Evolutionary conservation across 2,888 invertebrate species (phyloP).

Genomic region (Drosophila limbata): DNA sequence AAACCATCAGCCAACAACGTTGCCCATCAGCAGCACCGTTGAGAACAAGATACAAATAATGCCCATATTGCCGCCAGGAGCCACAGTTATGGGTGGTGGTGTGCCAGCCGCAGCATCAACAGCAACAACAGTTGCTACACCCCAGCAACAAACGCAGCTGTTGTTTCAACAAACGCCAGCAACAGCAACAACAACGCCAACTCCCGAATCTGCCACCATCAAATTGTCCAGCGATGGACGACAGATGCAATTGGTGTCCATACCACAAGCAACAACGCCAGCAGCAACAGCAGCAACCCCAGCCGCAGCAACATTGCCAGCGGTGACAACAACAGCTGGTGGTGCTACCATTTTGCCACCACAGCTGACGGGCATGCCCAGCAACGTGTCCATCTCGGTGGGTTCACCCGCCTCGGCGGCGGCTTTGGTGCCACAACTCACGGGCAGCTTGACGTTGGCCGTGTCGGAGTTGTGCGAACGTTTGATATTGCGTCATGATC

Average conservation of each 20-base stretch:
- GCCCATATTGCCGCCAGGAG: constrained; percentile 83
- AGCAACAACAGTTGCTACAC: constrained; percentile 26
- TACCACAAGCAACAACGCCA: constrained; percentile 66
- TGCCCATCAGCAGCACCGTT: constrained; percentile 82
- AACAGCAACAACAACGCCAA: constrained; percentile 26
- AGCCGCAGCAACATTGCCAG: constrained; percentile 35
- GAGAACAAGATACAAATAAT: constrained; percentile 86
- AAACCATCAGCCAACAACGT: constrained; percentile 68
- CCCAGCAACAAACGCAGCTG: constrained; percentile 55
- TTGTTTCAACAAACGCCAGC: constrained; percentile 60
- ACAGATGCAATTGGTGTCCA: constrained; percentile 79
- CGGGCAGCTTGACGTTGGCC: constrained; percentile 88
- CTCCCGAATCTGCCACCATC: constrained; percentile 63
- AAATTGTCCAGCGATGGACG: constrained; percentile 74
- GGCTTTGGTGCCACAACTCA: constrained; percentile 86
- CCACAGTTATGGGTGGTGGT: constrained; percentile 75
- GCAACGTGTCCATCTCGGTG: constrained; percentile 81
- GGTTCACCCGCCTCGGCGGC: constrained; percentile 83
- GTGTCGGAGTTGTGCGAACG: constrained; percentile 89
- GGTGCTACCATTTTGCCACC: constrained; percentile 70
- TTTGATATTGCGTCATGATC: constrained; percentile 89
- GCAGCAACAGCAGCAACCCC: constrained; percentile 19
- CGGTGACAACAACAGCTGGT: constrained; percentile 57
- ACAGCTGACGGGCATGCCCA: constrained; percentile 73
- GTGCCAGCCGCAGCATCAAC: constrained; percentile 42